These are phyloP conservation scores for Chloroceryle inda DNA, from an alignment of 2,797 vertebrate species.

Conservation along the genomic window DNA sequence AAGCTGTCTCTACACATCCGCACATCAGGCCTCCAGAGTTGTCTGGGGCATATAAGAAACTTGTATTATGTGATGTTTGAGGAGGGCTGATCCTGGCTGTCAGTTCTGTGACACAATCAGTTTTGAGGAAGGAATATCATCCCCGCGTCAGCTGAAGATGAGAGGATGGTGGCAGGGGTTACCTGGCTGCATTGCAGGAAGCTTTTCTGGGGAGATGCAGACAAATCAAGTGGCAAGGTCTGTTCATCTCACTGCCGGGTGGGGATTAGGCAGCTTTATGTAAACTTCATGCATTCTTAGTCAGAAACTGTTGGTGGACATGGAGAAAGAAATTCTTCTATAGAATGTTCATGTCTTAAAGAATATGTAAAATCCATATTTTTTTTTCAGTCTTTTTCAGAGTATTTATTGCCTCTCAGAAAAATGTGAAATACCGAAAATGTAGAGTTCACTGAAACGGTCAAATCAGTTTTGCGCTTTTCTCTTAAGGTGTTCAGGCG, in stretches of 20 bases:
- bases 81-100: conserved; percentile 48
- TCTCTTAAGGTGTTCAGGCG: not conserved
- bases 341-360: not conserved
- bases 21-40: conserved; percentile 42
- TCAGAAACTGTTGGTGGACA: not conserved
- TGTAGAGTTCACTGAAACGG: not conserved
- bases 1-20: conserved; percentile 35
- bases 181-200: not conserved
- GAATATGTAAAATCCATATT: not conserved
- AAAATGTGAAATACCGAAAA: not conserved
- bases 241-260: conserved; percentile 5
- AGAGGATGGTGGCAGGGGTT: conserved; percentile 24
- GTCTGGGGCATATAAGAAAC: conserved; percentile 21
- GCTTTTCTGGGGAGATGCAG: conserved; percentile 9
- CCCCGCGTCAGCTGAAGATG: not conserved
- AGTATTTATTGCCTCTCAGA: not conserved
- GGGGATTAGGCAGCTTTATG: not conserved
- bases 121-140: conserved; percentile 31
- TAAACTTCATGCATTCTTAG: conserved; percentile 10
- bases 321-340: not conserved
- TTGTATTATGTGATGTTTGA: conserved; percentile 41
- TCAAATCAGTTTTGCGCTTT: not conserved
- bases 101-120: conserved; percentile 33
- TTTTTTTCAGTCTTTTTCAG: not conserved
- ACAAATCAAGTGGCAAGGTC: conserved; percentile 24